These are phyloP conservation scores for Hydropsyche betteni DNA, from an alignment of 2,888 invertebrate species.

Conservation along the genomic window DNA sequence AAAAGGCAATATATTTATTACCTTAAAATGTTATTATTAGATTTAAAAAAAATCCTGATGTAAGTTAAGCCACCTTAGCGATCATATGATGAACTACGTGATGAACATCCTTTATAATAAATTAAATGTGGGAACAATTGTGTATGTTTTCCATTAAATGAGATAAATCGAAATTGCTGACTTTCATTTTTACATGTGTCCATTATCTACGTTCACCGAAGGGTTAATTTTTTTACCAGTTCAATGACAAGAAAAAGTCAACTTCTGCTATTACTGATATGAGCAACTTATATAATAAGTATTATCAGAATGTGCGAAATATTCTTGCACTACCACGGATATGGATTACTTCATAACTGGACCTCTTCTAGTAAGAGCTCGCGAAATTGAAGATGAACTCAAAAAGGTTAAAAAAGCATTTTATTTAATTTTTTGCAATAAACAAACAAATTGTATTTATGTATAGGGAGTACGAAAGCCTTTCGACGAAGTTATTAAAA, in stretches of 20 bases:
- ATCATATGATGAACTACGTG: conserved; percentile 46
- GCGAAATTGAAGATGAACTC: conserved; percentile 91
- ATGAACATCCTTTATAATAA: conserved; percentile 42
- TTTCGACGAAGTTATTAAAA: conserved; percentile 91
- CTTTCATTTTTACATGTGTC: too few relatives aligned
- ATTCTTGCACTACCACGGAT: too few relatives aligned
- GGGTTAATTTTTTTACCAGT: too few relatives aligned
- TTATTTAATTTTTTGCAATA: too few relatives aligned
- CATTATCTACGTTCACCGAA: too few relatives aligned
- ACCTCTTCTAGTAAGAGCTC: conserved; percentile 91
- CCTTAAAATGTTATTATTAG: conserved; percentile 23
- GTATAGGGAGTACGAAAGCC: conserved; percentile 86
- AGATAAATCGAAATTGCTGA: conserved; percentile 52
- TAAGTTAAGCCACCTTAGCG: conserved; percentile 28
- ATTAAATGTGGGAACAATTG: conserved; percentile 58
- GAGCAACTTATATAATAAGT: too few relatives aligned
- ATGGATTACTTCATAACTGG: conserved; percentile 99
- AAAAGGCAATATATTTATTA: conserved; percentile 26
- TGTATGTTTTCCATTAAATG: conserved; percentile 59
- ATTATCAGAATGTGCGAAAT: too few relatives aligned
- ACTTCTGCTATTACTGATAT: too few relatives aligned
- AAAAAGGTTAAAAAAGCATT: conserved; percentile 67
- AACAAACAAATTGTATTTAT: too few relatives aligned
- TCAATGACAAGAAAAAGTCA: too few relatives aligned
- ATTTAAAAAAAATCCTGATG: conserved; percentile 3